Base-by-base conservation (phyloP, 2,113 vertebrate genomes). In the Caretta caretta region DNA sequence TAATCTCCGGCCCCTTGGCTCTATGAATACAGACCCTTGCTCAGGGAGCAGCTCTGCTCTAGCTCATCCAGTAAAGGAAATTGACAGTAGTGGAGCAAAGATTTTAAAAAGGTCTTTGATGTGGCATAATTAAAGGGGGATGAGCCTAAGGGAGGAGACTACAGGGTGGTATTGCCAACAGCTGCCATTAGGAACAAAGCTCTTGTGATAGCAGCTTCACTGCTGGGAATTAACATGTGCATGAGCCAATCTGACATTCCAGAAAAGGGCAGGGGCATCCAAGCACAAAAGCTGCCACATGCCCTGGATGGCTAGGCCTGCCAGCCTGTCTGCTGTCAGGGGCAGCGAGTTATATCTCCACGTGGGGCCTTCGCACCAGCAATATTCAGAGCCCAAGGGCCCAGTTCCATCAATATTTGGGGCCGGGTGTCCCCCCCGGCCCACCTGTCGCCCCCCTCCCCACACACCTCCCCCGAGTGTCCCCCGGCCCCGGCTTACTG, bases 161-260 rank as follows among this genome's bases (percentile, higher is more conserved):
- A 69, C 48, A 80, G 89, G 59, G 75, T 87, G 81, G 80, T 38
- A 14, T 1, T 93, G 92, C 83, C 87, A 96, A 16, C 75, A 14
- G 88, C 2, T 35, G 65, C 75, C 93, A 84, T 80, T 85, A 75
- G 88, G 89, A 97, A 85, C 86, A 94, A 90, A 1, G 0, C 50
- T 80, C 51, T 83, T 89, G 53, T 0, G n/a, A 91, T 24, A 95
- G 86, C 86, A 97, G 88, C 93, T 90, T 53, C 83, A 90, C 86
- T 81, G 82, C 82, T 2, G 69, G 85, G 75, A 95, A 95, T 2
- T 17, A 95, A 54, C 22, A n/a, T 0, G 2, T 86, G 25, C 20
- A 59, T n/a, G 86, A 91, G 91, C 93, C 94, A 93, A 42, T n/a
- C 54, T 69, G 14, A 78, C 94, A 65, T 94, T 96, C 89, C 94